These are phyloP conservation scores for Umimayanthus kanabou DNA, from an alignment of 92 coral and sea anemone species.

Conservation along the genomic window DNA sequence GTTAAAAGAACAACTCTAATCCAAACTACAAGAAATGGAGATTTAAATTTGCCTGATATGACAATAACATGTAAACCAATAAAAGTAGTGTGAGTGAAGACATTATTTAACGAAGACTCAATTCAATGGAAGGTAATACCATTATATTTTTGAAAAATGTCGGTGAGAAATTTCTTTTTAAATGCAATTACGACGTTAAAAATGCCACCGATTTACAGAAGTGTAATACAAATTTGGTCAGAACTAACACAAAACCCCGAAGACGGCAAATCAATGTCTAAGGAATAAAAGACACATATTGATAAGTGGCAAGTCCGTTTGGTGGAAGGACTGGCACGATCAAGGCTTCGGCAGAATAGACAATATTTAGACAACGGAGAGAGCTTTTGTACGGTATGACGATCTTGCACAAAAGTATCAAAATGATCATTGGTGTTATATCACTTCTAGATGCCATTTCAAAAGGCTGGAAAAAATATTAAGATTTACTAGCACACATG, in stretches of 20 bases:
- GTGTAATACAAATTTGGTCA: not conserved
- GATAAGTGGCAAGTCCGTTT: too few species aligned
- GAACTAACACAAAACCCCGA: not conserved
- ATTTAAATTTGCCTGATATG: not conserved
- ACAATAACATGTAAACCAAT: not conserved
- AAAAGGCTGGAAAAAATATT: too few species aligned
- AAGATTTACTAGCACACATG: not conserved
- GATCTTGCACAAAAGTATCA: not conserved
- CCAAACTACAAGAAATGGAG: not conserved
- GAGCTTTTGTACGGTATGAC: too few species aligned
- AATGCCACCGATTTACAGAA: not conserved
- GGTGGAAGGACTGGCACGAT: too few species aligned
- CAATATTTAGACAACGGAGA: not conserved
- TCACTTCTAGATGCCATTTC: too few species aligned
- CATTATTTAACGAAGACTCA: not conserved
- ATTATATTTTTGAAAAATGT: too few species aligned
- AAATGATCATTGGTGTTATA: not conserved
- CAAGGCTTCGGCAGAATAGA: too few species aligned
- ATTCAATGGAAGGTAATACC: not conserved
- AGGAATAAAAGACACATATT: not conserved
- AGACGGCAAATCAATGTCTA: not conserved
- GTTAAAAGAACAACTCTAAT: too few species aligned
- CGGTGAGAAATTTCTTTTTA: not conserved
- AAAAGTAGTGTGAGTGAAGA: not conserved
- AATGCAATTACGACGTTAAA: not conserved